Conservation (phyloP, 2,797 vertebrate species). For the Otolemur crassicaudatus region DNA sequence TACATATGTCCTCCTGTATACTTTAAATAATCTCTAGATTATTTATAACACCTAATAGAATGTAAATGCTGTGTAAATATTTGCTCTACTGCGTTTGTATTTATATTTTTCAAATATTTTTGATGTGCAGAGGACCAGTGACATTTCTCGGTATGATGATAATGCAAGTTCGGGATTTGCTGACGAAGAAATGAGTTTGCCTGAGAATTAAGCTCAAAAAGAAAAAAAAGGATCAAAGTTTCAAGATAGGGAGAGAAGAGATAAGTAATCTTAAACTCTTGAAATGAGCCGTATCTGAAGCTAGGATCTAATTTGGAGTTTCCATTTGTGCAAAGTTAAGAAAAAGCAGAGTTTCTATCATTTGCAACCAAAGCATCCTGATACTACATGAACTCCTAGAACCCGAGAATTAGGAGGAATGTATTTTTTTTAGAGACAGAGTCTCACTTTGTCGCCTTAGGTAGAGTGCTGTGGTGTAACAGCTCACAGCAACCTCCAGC, state of each 20-base stretch:
- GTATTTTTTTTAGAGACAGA: no score
- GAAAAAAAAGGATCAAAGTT: neutral
- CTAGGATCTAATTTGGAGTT: neutral
- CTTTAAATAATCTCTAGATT: neutral
- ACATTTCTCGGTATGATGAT: neutral
- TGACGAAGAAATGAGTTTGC: neutral
- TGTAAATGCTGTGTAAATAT: neutral
- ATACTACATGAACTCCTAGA: neutral
- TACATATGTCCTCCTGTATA: neutral
- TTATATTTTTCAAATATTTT: neutral
- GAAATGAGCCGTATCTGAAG: neutral
- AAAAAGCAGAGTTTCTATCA: conserved; percentile 3
- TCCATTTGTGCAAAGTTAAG: neutral
- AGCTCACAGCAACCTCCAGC: no score
- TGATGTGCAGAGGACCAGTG: neutral
- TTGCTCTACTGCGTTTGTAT: neutral
- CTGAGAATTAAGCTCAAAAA: neutral
- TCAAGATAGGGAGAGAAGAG: neutral
- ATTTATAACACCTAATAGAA: neutral
- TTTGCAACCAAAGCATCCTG: neutral
- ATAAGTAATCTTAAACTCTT: neutral
- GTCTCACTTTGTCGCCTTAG: no score
- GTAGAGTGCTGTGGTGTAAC: no score
- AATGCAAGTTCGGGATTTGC: neutral
- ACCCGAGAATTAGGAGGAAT: neutral